phyloP scores from a whole-genome alignment of 2,113 vertebrate genomes.

The Callipepla squamata region DNA sequence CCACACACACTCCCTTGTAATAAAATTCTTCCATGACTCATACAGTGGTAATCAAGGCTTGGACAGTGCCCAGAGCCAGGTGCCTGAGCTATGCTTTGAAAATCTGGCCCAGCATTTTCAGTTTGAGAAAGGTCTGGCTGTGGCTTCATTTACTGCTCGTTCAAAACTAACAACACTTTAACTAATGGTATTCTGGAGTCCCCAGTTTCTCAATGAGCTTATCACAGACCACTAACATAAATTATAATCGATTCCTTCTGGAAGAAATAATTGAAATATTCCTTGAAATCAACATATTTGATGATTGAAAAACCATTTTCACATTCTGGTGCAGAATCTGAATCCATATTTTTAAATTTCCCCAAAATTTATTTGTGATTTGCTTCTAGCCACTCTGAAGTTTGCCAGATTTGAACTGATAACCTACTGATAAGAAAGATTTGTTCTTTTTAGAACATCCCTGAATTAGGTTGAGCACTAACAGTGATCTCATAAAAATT shows the following conservation, averaged over 20 bases:
- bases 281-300: neutral
- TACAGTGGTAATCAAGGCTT: neutral
- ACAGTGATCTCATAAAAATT: neutral
- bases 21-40: neutral
- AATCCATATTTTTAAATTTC: neutral
- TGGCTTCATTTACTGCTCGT: neutral
- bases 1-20: neutral
- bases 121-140: neutral
- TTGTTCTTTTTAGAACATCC: neutral
- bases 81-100: neutral
- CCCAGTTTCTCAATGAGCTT: neutral
- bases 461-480: neutral
- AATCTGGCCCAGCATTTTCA: accelerated
- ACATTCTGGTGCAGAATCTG: neutral
- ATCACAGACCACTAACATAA: neutral
- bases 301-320: neutral
- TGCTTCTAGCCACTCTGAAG: neutral
- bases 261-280: neutral
- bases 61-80: neutral
- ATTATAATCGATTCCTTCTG: neutral
- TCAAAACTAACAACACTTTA: neutral
- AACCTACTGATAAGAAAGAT: neutral
- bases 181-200: neutral
- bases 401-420: neutral
- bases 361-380: neutral